Evolutionary conservation across 2,797 vertebrate genomes (phyloP).

Genomic region (Microctenopoma steveboyesi): DNA sequence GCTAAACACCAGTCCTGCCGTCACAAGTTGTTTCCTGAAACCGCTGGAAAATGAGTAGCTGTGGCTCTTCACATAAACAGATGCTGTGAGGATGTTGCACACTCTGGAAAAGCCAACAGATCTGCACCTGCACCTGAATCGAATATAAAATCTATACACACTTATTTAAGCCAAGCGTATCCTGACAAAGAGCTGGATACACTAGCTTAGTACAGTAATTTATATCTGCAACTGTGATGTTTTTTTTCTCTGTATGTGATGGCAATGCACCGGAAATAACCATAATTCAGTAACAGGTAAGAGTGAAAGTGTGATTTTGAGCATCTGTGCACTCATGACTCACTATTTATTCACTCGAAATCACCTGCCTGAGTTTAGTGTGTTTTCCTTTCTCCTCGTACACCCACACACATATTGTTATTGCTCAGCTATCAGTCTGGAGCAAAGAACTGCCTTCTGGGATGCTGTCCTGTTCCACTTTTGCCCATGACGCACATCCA

Average conservation of each 20-base stretch:
- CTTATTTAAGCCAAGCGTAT: background rate
- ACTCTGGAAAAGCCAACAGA: background rate
- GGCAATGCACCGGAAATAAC: background rate
- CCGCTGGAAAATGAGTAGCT: constrained; percentile 23
- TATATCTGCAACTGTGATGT: background rate
- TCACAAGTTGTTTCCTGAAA: constrained; percentile 39
- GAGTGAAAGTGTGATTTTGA: constrained; percentile 4
- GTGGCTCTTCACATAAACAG: constrained; percentile 27
- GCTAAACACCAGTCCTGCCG: constrained; percentile 30
- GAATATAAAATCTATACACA: background rate
- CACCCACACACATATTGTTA: constrained; percentile 40
- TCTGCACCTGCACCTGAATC: constrained; percentile 21
- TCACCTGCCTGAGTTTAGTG: constrained; percentile 22
- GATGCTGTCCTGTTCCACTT: constrained; percentile 31
- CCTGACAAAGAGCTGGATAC: background rate
- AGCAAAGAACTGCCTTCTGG: constrained; percentile 18
- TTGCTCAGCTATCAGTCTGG: constrained; percentile 40
- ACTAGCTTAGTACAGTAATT: background rate
- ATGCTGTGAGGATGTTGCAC: constrained; percentile 24
- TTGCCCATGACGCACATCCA: constrained; percentile 11
- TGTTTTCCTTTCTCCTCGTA: constrained; percentile 1
- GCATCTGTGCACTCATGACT: constrained; percentile 26
- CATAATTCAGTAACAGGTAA: constrained; percentile 10
- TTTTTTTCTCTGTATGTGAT: background rate
- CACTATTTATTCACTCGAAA: constrained; percentile 40